These are phyloP conservation scores for Laspeyria flexula DNA, from an alignment of 2,888 invertebrate genomes.

Conservation along the genomic window DNA sequence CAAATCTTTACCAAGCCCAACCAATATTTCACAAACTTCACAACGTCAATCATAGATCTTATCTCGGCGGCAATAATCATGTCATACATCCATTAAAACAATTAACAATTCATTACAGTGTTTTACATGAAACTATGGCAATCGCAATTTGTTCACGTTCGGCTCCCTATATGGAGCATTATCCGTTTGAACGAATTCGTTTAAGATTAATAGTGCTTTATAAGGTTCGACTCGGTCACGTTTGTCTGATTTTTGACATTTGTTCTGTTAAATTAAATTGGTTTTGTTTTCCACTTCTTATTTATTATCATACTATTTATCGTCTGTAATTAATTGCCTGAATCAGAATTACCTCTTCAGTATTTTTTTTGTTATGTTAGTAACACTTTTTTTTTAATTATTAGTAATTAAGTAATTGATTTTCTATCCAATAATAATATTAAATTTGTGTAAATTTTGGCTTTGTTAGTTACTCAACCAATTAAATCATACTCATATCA, in stretches of 20 bases:
- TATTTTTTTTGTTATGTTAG: no score
- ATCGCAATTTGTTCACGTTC: constrained; percentile 39
- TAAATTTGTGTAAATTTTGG: no score
- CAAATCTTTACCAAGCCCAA: constrained; percentile 6
- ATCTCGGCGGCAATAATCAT: constrained; percentile 42
- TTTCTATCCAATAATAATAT: no score
- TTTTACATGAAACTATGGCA: constrained; percentile 44
- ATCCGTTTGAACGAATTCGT: constrained; percentile 29
- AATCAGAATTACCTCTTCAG: no score
- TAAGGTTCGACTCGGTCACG: constrained; percentile 2
- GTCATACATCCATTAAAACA: constrained; percentile 39
- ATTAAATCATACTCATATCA: no score
- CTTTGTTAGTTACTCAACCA: no score
- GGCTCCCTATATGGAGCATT: constrained; percentile 37
- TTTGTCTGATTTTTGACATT: not conserved
- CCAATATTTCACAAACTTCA: constrained; percentile 4
- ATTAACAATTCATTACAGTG: constrained; percentile 42
- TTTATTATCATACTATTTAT: constrained; percentile 10
- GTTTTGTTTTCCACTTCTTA: not conserved
- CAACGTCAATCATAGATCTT: constrained; percentile 40
- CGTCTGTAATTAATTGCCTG: no score
- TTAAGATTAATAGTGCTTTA: constrained; percentile 13
- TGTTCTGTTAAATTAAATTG: not conserved
- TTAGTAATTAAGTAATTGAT: no score
- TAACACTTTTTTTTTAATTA: no score